Evolutionary conservation across 2,113 vertebrate species (phyloP).

Genomic region (Oplegnathus fasciatus): DNA sequence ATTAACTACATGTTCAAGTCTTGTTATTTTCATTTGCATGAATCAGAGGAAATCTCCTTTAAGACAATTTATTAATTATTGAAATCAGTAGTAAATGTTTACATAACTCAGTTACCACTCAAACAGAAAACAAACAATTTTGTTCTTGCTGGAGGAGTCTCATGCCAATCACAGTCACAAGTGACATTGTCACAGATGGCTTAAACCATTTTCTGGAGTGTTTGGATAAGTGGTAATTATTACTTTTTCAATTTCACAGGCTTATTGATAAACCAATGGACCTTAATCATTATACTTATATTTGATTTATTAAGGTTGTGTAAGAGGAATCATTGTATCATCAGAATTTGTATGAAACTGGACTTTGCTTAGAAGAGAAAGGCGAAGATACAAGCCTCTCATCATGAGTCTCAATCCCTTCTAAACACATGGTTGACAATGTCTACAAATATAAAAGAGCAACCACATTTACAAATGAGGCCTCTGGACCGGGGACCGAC

Average conservation of each 20-base stretch:
- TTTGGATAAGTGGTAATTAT: background rate
- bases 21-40: background rate
- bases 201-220: background rate
- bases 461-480: background rate
- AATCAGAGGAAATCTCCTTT: background rate
- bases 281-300: background rate
- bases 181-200: background rate
- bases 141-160: background rate
- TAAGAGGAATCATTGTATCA: too few relatives aligned
- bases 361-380: background rate
- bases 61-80: background rate
- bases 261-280: background rate
- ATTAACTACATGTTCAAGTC: background rate
- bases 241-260: background rate
- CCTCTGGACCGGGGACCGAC: conserved; percentile 1
- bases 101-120: background rate
- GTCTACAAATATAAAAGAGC: background rate
- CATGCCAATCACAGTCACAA: background rate
- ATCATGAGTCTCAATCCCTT: background rate
- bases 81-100: background rate
- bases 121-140: background rate
- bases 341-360: background rate
- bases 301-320: background rate
- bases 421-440: background rate
- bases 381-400: background rate